Conservation (phyloP, 1,140 invertebrate genomes). For the Uloborus diversus region DNA sequence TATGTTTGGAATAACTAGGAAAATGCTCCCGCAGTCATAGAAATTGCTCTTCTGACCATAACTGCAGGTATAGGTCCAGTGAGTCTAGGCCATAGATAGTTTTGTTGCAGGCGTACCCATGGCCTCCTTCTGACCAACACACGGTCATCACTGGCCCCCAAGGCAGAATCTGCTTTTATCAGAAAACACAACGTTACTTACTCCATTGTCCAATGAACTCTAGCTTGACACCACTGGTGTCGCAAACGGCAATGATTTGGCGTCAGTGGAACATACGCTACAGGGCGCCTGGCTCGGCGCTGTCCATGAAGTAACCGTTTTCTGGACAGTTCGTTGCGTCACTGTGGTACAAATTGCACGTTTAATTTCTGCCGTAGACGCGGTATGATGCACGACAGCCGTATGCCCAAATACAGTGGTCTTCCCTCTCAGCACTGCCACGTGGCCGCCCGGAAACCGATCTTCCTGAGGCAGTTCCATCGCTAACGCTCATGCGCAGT, state of each 20-base stretch:
- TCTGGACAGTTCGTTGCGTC: constrained; percentile 1
- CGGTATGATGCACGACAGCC: neutral
- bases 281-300: too few relatives aligned
- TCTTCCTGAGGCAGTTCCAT: too few relatives aligned
- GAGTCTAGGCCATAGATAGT: neutral
- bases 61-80: neutral
- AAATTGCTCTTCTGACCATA: neutral
- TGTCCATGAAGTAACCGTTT: too few relatives aligned
- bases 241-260: neutral
- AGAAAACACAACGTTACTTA: neutral
- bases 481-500: too few relatives aligned
- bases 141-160: constrained; percentile 1
- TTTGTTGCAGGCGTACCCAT: neutral
- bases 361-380: neutral
- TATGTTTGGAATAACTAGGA: neutral
- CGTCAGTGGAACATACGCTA: neutral
- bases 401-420: neutral
- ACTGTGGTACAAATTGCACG: neutral
- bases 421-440: neutral
- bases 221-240: neutral
- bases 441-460: neutral
- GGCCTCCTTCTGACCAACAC: neutral
- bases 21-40: neutral
- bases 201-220: neutral
- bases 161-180: neutral